phyloP scores from a whole-genome alignment of 2,888 invertebrate genomes.

The Limnephilus lunatus region DNA sequence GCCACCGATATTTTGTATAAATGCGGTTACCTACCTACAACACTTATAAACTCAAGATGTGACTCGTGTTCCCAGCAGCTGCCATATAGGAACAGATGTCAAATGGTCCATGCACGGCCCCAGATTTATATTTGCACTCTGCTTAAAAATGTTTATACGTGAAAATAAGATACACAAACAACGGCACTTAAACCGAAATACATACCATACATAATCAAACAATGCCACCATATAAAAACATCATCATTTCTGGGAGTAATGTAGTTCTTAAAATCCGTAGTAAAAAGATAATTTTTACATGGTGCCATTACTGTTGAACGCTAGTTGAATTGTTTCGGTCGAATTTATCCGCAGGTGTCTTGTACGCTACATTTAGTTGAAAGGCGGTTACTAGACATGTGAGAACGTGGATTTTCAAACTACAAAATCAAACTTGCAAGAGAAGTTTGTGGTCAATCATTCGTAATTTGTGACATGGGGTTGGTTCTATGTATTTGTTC shows the following conservation, averaged over 20 bases:
- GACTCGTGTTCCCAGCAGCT: slow-evolving; percentile 40
- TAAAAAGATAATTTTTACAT: not conserved
- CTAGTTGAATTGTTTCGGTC: not conserved
- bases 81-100: slow-evolving; percentile 61
- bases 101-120: slow-evolving; percentile 32
- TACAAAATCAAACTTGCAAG: slow-evolving; percentile 8
- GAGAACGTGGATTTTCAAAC: slow-evolving; percentile 12
- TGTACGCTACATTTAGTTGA: slow-evolving; percentile 27
- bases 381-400: slow-evolving; percentile 38
- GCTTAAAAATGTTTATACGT: slow-evolving; percentile 52
- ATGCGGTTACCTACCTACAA: not conserved
- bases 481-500: not conserved
- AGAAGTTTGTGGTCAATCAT: not conserved
- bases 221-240: not conserved
- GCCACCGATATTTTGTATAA: slow-evolving; percentile 15
- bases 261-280: too few relatives aligned
- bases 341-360: slow-evolving; percentile 39
- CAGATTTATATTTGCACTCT: slow-evolving; percentile 63
- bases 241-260: not conserved
- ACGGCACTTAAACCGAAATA: slow-evolving; percentile 35
- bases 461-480: not conserved
- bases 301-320: not conserved
- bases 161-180: slow-evolving; percentile 46
- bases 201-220: not conserved
- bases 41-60: slow-evolving; percentile 24